Base-by-base conservation (phyloP, 1,140 invertebrate species). In the Cotesia chilonis region DNA sequence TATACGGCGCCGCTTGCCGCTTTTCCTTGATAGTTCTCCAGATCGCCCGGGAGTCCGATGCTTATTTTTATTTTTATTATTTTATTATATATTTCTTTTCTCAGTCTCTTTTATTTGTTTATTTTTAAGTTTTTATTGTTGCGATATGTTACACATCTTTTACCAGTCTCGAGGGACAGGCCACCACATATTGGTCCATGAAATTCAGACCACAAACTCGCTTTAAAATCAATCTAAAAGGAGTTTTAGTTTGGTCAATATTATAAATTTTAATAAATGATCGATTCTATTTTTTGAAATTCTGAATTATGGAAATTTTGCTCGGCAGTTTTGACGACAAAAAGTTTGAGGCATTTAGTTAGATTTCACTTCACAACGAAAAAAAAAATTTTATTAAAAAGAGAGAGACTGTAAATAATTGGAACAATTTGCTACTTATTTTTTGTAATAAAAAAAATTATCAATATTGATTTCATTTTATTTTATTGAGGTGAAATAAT, bases 1-100 rank as follows among this genome's bases (percentile, higher is more conserved):
- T 75, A 81, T 80, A 81, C 73, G 74, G 74, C 76, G 74, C 77
- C 80, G 80, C 75, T 76, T 77, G 74, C 77, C 80, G 80, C 75
- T 76, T 77, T 81, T 81, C 74, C 76, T 63, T 37, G 69, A 47
- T 37, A 57, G 60, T 38, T 73, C 36, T 64, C 68, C 57, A 37
- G 47, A 47, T 47, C 41, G 10, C 6, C 41, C 6, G 10, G 10
- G 41, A 47, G 41, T 47, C 10, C 5, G 41, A 6, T 47, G 10
- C 41, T 47, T 47, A 6, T 47, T 47, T 47, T 47, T 47, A 47
- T 47, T 47, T 47, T 47, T 47, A 6, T 47, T 47, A 47, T 47
- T 47, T 10, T 47, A 47, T 47, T 54, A 57, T 4, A 36, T 54
- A 17, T 47, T 47, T 41, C 41, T 65, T 57, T 71, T 63, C 60